Evolutionary conservation across 2,888 invertebrate genomes (phyloP), one percentile per base, ranked within the genome.

Genomic region (Holacanthella duospinosa): DNA sequence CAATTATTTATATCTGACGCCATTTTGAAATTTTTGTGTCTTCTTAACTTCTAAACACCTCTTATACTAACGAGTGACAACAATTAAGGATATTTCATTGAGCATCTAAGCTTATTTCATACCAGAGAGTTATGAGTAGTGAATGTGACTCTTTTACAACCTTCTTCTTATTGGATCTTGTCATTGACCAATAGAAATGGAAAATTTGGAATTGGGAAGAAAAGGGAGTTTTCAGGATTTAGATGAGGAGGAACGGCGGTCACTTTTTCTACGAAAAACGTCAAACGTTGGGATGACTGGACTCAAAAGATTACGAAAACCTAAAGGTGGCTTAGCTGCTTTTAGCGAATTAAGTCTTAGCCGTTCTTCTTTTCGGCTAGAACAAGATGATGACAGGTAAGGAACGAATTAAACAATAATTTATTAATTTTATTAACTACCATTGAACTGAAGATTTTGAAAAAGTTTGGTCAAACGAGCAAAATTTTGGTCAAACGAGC

Each of bases 331-430:
- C 60, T 57, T 71, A 12, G 71, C 71, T 12, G 71, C 71, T 24
- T 71, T 71, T 57, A 69, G 68, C 64, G 71, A 71, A 64, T 66
- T 71, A 48, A 70, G 70, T 55, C 54, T 71, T 25, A 71, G 71
- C 61, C 66, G 71, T 12, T 69, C 69, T 4, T 70, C 70, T 3
- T 70, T 71, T 63, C 68, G 71, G 21, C 54, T 71, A 27, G 71
- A 71, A 53, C 71, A 71, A 58, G 70, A 71, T 65, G 71, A 71
- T 64, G 71, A 71, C 65, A 67, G 71, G 71, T 71, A 58, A 66
- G 63, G 36, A 24, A 3, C 54, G 29, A 29, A 53, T 24, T 24
- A 26, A 55, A 24, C 26, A 25, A 28, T 57, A 29, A 19, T 29
- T 36, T 58, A 24, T 58, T 29, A 28, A 28, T 57, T 12, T 28